Evolutionary conservation across 2,113 vertebrate species (phyloP).

Genomic region (Pluvialis apricaria): DNA sequence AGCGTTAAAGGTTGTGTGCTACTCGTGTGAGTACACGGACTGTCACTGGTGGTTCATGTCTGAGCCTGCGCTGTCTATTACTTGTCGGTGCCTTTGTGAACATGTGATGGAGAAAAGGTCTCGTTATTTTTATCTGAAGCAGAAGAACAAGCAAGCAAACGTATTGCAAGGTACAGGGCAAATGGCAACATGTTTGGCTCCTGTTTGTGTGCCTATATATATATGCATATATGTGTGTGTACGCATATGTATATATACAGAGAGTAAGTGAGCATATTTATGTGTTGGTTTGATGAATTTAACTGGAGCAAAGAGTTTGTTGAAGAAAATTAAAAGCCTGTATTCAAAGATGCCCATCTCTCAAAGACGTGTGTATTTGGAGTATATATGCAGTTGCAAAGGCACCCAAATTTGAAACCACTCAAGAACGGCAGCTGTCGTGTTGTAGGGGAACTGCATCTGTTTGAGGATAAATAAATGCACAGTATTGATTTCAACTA

Average conservation of each 20-base stretch:
- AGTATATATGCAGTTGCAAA: background rate
- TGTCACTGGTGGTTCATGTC: background rate
- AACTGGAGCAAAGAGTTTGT: background rate
- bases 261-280: background rate
- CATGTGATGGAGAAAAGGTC: background rate
- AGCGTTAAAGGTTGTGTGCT: background rate
- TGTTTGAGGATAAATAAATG: background rate
- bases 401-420: background rate
- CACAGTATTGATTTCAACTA: background rate
- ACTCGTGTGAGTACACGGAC: background rate
- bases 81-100: background rate
- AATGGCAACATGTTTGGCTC: background rate
- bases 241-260: background rate
- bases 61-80: background rate
- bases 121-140: background rate
- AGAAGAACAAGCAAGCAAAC: background rate
- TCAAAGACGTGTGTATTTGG: background rate
- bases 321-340: slow-evolving; percentile 24
- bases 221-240: background rate
- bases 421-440: accelerated
- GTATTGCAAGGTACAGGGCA: background rate
- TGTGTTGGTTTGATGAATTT: background rate
- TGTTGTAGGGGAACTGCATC: background rate
- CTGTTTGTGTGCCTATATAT: background rate
- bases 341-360: background rate